These are phyloP conservation scores for Penaeus japonicus DNA, from an alignment of 1,140 invertebrate species.

Conservation along the genomic window DNA sequence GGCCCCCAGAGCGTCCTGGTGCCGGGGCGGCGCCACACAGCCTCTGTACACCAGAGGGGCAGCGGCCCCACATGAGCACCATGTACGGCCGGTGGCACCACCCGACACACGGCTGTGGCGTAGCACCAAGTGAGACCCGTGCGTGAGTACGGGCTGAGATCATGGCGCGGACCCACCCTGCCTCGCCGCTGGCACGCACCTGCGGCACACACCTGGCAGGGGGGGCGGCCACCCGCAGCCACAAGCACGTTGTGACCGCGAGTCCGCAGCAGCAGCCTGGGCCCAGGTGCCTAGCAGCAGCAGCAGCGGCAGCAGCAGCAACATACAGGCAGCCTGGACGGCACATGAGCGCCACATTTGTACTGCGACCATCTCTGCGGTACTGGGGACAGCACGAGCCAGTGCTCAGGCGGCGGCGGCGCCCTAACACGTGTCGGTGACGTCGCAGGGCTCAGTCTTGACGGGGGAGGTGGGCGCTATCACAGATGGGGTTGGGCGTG, in stretches of 20 bases:
- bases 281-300: constrained; percentile 35
- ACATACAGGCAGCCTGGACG: constrained; percentile 31
- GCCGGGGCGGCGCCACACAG: constrained; percentile 42
- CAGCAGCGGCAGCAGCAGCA: constrained; percentile 33
- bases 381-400: constrained; percentile 48
- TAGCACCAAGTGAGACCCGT: constrained; percentile 56
- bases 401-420: constrained; percentile 35
- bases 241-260: constrained; percentile 27
- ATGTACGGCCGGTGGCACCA: constrained; percentile 51
- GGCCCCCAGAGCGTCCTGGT: constrained; percentile 52
- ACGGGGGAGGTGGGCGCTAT: constrained; percentile 48
- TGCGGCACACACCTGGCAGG: constrained; percentile 23
- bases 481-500: constrained; percentile 45
- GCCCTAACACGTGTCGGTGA: constrained; percentile 44
- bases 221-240: constrained; percentile 43
- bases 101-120: constrained; percentile 54
- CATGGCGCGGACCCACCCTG: constrained; percentile 47
- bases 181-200: constrained; percentile 7
- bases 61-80: constrained; percentile 47
- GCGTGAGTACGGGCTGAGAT: constrained; percentile 55
- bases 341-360: constrained; percentile 50
- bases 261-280: constrained; percentile 50
- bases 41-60: constrained; percentile 42
- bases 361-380: constrained; percentile 49
- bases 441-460: constrained; percentile 51